Evolutionary conservation across 2,888 invertebrate species (phyloP), one percentile per base, ranked within the genome.

Genomic region (Metalampra italica): DNA sequence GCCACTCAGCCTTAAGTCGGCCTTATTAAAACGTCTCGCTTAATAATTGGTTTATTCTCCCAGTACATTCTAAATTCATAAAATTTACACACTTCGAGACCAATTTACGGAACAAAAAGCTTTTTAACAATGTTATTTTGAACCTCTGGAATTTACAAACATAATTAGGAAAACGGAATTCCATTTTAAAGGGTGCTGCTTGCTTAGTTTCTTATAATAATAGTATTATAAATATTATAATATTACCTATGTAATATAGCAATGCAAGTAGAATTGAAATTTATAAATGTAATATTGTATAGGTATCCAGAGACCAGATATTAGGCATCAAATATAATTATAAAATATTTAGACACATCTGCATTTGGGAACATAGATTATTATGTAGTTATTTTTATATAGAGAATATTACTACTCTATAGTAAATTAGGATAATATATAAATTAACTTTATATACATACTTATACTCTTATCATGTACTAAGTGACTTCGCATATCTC

Each of bases 251-350:
- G 11, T 30, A 37, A 37, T 40, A 12, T 46, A 53, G 53, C 53
- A 53, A 53, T 53, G 53, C 53, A 42, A 46, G 38, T 50, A 53
- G 53, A 53, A 53, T 53, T 53, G 53, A 53, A 37, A 9, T 42
- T 45, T 41, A 3, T 46, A 15, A 29, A 41, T 44, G 12, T 22
- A 39, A 11, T 38, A 37, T 29, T 40, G 13, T 14, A 32, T 45
- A 45, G 45, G 9, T 7, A 14, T 2, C 9, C 14, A 12, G 1
- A 9, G n/a, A 13, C 39, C 9, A 13, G 2, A 13, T 15, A 36
- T 45, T 36, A 22, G 7, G 7, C 15, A n/a, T n/a, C n/a, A n/a
- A n/a, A n/a, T n/a, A n/a, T n/a, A n/a, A n/a, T n/a, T n/a, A 22
- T 22, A 3, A 5, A 22, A 14, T 12, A 32, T 34, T 13, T 41